Base-by-base conservation (phyloP, 53 echinoderm and acorn worm genomes). In the Holothuria leucospilota region DNA sequence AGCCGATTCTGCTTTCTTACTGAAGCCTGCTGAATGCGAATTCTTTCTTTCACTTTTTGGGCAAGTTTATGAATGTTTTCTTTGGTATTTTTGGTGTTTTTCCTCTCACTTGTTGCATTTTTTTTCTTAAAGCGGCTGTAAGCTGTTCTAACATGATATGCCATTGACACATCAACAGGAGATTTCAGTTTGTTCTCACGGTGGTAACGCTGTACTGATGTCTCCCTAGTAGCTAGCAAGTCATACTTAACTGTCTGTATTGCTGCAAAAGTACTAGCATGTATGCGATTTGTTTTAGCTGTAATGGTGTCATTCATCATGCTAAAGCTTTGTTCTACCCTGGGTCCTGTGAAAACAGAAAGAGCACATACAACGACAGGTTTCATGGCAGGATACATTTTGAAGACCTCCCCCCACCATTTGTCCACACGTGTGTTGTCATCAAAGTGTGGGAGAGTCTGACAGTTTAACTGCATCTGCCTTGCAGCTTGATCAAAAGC, bases 351-450 rank as follows among this genome's bases (percentile, higher is more conserved):
- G 67, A 89, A 3, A 89, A n/a, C n/a, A n/a, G n/a, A n/a, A n/a
- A n/a, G 59, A 63, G 85, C 85, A 40, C 62, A 27, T 30, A 13
- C 11, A 63, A 89, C 20, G 64, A 75, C 68, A 52, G 61, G 73
- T 46, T 84, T 77, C 67, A 89, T 42, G 20, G 89, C 84, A 77
- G 89, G 89, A n/a, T n/a, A n/a, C n/a, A n/a, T n/a, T n/a, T n/a
- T n/a, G n/a, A n/a, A n/a, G n/a, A n/a, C n/a, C n/a, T n/a, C n/a
- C n/a, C n/a, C n/a, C n/a, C n/a, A n/a, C n/a, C n/a, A n/a, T n/a
- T n/a, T n/a, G n/a, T n/a, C n/a, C n/a, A n/a, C n/a, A n/a, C n/a
- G n/a, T n/a, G n/a, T n/a, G n/a, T n/a, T n/a, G n/a, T n/a, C n/a
- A n/a, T n/a, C n/a, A n/a, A n/a, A n/a, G n/a, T n/a, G n/a, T n/a